Percentiles rank a stretch among this genome's conserved stretches.
phyloP scores from a whole-genome alignment of 2,888 invertebrate genomes.

The Lasioglossum lativentre region DNA sequence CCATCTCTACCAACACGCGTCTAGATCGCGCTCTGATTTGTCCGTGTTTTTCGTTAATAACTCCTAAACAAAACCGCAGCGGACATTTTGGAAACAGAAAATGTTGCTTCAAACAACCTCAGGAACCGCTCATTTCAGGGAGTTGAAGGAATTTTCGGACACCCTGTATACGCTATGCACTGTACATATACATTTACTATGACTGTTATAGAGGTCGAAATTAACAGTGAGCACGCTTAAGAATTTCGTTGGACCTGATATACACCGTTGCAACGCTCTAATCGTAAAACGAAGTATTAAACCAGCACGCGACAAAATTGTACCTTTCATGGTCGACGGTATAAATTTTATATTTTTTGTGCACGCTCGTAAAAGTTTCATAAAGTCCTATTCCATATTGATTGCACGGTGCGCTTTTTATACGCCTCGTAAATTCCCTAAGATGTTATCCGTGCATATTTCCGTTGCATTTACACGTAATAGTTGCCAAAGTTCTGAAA shows the following conservation, averaged over 20 bases:
- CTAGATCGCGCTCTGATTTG: too few species aligned
- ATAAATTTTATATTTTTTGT: constrained; percentile 57
- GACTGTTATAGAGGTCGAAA: neutral
- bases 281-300: constrained; percentile 51
- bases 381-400: constrained; percentile 43
- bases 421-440: constrained; percentile 36
- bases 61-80: too few species aligned
- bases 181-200: too few species aligned
- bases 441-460: constrained; percentile 27
- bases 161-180: too few species aligned
- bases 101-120: too few species aligned
- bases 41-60: too few species aligned
- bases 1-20: too few species aligned
- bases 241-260: constrained; percentile 36
- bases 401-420: constrained; percentile 39
- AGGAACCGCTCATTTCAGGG: too few species aligned
- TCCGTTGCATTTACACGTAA: constrained; percentile 7
- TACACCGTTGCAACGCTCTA: constrained; percentile 34
- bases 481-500: neutral
- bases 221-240: constrained; percentile 24
- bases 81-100: too few species aligned
- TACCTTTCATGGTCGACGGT: constrained; percentile 47
- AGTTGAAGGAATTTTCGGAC: too few species aligned
- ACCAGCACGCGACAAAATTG: constrained; percentile 46
- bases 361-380: constrained; percentile 47